A percentile compares a stretch with the other conserved stretches of the same genome.
These are phyloP conservation scores for Metallyticus violacea DNA, from an alignment of 2,888 invertebrate species.

Conservation along the genomic window DNA sequence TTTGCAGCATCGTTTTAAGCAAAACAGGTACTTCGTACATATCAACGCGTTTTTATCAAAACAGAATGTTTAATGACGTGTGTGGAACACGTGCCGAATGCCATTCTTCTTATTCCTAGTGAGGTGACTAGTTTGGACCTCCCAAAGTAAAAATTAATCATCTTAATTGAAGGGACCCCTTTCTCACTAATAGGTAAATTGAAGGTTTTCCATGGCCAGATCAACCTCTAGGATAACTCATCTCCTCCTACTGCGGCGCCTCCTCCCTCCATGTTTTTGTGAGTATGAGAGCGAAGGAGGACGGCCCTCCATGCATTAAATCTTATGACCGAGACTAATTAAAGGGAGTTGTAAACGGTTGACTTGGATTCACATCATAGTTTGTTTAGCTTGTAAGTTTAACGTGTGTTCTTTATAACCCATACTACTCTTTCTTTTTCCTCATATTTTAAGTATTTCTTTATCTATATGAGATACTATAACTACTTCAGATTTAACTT, in stretches of 20 bases:
- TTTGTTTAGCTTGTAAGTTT: background rate
- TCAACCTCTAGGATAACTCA: background rate
- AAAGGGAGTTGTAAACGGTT: background rate
- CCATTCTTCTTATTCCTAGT: background rate
- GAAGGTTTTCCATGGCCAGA: background rate
- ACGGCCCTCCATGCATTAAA: background rate
- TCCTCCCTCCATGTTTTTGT: background rate
- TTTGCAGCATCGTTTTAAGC: background rate
- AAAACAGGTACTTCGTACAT: too few species aligned
- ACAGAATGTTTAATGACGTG: background rate
- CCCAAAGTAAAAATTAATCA: slow-evolving; percentile 21
- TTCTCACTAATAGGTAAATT: slow-evolving; percentile 22
- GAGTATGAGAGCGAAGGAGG: too few species aligned
- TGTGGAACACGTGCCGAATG: background rate
- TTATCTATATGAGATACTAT: too few species aligned
- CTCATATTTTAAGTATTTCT: too few species aligned
- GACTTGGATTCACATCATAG: background rate
- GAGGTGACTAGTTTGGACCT: background rate
- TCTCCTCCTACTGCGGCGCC: background rate
- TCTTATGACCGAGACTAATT: background rate
- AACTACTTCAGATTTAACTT: too few species aligned
- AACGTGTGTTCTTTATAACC: too few species aligned
- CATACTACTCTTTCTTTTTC: too few species aligned
- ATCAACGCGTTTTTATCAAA: too few species aligned
- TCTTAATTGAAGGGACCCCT: slow-evolving; percentile 16